phyloP scores from a whole-genome alignment of 2,888 invertebrate species.

The Hofmannophila pseudospretella region DNA sequence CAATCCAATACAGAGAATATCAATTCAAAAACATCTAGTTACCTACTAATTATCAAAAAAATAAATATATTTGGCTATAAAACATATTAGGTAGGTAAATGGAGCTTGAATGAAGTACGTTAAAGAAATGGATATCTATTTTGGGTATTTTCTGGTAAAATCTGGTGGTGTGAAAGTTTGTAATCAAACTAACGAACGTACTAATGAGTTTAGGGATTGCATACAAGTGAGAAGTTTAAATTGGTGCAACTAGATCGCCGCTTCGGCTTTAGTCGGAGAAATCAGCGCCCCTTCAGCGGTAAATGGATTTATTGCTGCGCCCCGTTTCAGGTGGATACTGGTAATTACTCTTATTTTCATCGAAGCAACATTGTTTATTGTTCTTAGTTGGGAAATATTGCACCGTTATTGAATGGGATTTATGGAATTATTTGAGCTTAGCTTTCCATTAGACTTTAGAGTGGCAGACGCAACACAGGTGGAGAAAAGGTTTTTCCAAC shows the following conservation, averaged over 20 bases:
- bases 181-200: conserved; percentile 35
- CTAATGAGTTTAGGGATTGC: conserved; percentile 53
- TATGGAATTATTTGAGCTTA: conserved; percentile 7
- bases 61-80: too few relatives aligned
- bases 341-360: conserved; percentile 63
- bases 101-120: too few relatives aligned
- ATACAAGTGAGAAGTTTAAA: conserved; percentile 61
- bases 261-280: conserved; percentile 58
- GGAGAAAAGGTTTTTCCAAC: too few relatives aligned
- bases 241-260: conserved; percentile 48
- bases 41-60: too few relatives aligned
- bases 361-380: conserved; percentile 53
- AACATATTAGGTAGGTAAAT: too few relatives aligned
- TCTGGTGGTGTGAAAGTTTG: conserved; percentile 18
- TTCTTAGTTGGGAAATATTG: conserved; percentile 43
- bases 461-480: too few relatives aligned
- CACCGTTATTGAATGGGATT: conserved; percentile 6
- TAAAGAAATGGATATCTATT: too few relatives aligned
- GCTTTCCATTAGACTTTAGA: neutral
- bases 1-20: too few relatives aligned
- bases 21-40: too few relatives aligned
- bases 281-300: conserved; percentile 62
- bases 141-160: conserved; percentile 2
- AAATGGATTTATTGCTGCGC: conserved; percentile 67
- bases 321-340: conserved; percentile 57